Conservation (phyloP, 2,888 invertebrate genomes). For the Cephus pulcher region DNA sequence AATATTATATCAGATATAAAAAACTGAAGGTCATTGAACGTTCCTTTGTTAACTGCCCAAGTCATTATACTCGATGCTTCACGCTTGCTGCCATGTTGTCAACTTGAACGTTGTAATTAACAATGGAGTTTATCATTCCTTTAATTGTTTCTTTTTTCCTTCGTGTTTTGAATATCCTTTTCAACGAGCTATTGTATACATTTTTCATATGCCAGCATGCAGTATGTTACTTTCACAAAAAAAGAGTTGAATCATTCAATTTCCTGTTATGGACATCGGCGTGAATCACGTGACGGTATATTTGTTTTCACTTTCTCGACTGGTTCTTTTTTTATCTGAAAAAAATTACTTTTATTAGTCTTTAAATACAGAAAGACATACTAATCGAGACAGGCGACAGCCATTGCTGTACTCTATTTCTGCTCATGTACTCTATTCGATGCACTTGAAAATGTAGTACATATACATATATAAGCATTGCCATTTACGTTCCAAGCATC, state of each 20-base stretch:
- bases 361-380: neutral
- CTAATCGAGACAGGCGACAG: neutral
- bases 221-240: neutral
- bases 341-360: neutral
- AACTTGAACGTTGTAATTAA: neutral
- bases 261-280: neutral
- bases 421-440: neutral
- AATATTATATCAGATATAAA: neutral
- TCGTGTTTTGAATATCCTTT: neutral
- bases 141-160: neutral
- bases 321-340: neutral
- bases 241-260: neutral
- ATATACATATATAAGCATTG: neutral
- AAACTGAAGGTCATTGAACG: neutral
- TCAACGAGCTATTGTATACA: neutral
- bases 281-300: neutral
- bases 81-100: neutral
- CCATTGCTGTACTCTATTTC: neutral
- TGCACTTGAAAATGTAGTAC: neutral
- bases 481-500: neutral
- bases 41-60: neutral
- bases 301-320: neutral
- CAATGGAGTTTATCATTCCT: neutral
- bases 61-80: neutral
- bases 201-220: neutral